Evolutionary conservation across 2,888 invertebrate genomes (phyloP), one percentile per base, ranked within the genome.

Genomic region (Drosophila rubida): DNA sequence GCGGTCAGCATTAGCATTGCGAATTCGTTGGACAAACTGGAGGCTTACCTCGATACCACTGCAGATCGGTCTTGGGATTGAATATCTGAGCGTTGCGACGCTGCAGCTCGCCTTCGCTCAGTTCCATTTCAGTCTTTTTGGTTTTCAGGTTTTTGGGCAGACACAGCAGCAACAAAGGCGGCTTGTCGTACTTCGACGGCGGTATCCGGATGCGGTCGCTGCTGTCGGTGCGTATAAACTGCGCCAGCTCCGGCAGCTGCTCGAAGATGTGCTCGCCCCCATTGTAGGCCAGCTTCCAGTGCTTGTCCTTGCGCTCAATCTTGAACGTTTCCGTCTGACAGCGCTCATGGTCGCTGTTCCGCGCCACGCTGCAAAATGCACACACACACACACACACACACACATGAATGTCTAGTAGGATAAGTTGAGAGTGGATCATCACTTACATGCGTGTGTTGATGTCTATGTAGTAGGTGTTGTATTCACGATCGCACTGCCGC

Each of bases 391-490:
- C n/a, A n/a, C n/a, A n/a, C n/a, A n/a, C n/a, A n/a, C n/a, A n/a
- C n/a, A n/a, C n/a, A n/a, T n/a, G n/a, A n/a, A n/a, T n/a, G n/a
- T n/a, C n/a, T n/a, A n/a, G n/a, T n/a, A n/a, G n/a, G n/a, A n/a
- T n/a, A n/a, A n/a, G n/a, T n/a, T n/a, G n/a, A n/a, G n/a, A n/a
- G n/a, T n/a, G n/a, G n/a, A n/a, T n/a, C n/a, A n/a, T n/a, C n/a
- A 45, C 74, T 59, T 92, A 95, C 95, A 94, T 94, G 92, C 95
- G 95, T 44, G 94, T 94, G 88, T 96, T 96, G 25, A 96, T 95
- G 90, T 97, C 97, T 70, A 98, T 93, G 89, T 95, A 96, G 92
- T 94, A 97, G 55, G 94, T 94, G 89, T 96, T 95, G 89, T 97
- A 97, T 73, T 94, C 94, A 23, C 94, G 94, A 90, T 96, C 96